Evolutionary conservation across 2,113 vertebrate genomes (phyloP).

Genomic region (Cottus gobio): DNA sequence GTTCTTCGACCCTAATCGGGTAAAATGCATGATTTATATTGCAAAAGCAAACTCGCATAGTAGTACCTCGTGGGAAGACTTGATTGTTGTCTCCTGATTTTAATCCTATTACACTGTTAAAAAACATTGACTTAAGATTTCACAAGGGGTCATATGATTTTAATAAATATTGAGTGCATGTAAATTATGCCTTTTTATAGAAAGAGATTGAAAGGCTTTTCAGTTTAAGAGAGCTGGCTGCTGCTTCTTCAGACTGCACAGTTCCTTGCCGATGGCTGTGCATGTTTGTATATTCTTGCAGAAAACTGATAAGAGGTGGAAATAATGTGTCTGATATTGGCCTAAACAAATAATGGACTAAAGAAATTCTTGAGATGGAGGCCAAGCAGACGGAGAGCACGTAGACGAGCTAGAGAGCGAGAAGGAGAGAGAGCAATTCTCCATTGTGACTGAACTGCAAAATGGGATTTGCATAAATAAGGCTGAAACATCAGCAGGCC

Average conservation of each 20-base stretch:
- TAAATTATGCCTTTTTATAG: background rate
- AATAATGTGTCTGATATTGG: constrained; percentile 60
- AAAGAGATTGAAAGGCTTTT: constrained; percentile 4
- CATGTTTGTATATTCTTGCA: constrained; percentile 27
- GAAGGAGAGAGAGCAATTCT: constrained; percentile 66
- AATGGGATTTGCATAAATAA: constrained; percentile 86
- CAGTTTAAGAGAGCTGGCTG: background rate
- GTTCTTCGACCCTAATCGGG: background rate
- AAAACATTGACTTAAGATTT: background rate
- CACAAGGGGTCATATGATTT: constrained; percentile 8
- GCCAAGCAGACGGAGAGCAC: constrained; percentile 61
- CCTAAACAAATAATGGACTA: constrained; percentile 67
- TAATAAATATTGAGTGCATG: constrained; percentile 22
- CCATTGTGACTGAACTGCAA: constrained; percentile 81
- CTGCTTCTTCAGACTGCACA: constrained; percentile 10
- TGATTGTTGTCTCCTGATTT: background rate
- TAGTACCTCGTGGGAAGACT: background rate
- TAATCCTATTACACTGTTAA: background rate
- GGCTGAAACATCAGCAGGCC: constrained; percentile 77
- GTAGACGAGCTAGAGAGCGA: constrained; percentile 47
- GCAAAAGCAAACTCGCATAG: background rate
- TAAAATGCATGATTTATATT: background rate
- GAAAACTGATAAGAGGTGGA: constrained; percentile 54
- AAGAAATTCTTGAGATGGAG: constrained; percentile 73
- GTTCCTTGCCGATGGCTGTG: constrained; percentile 15